Base-by-base conservation (phyloP, 2,888 invertebrate genomes). In the Meiosimyza platycephala region DNA sequence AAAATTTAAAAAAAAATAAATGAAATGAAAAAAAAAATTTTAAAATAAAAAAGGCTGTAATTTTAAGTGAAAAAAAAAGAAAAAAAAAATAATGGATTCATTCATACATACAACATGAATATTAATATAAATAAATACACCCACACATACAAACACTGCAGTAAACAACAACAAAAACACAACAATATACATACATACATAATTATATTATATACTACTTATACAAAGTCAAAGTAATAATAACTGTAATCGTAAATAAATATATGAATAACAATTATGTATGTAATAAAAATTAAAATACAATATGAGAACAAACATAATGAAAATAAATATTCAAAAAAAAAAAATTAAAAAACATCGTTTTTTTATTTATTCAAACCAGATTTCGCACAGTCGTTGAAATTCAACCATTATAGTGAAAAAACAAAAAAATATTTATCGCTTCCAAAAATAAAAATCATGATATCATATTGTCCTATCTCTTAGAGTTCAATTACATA, bases 41-140 rank as follows among this genome's bases (percentile, higher is more conserved):
- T 3, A 28, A 28, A 72, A 55, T 54, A 74, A 59, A 65, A 85
- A 85, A 85, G 86, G 85, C 85, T 85, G 85, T 85, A 85, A 85
- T 86, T 86, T 85, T 85, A 86, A 86, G 86, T 84, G 82, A 80
- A 80, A 78, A 72, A 75, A 72, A 68, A 74, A 75, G 76, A 55
- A n/a, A 69, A 76, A 74, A 75, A 73, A 71, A 28, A 28, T 28
- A 77, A 76, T 65, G 75, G 69, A 75, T 72, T 66, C 71, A 76
- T 71, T 73, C 70, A 75, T 72, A 72, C 57, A 66, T 18, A 54
- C 54, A 64, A 64, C 9, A 54, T 40, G 15, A 7, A 64, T 7
- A 59, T 72, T 28, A 62, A 60, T 64, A 77, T 74, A 74, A 40
- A 60, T 12, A 60, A 40, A 60, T 12, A 60, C 9, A 28, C 40